Evolutionary conservation across 2,888 invertebrate genomes (phyloP), one percentile per base, ranked within the genome.

Genomic region (Leptinotarsa haldemani): DNA sequence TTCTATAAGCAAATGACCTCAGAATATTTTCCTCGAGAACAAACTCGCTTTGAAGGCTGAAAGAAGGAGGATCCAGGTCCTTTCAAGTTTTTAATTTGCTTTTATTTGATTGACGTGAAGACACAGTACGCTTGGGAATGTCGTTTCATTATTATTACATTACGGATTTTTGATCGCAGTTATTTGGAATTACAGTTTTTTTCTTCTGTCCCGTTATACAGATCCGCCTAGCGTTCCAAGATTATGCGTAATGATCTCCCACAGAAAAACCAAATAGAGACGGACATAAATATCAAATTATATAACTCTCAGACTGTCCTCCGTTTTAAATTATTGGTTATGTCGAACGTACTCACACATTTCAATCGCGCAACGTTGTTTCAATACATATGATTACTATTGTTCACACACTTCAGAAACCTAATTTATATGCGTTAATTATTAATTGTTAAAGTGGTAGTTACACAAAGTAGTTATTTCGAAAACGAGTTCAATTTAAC

Each of bases 281-380:
- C 22, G 53, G 46, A 67, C 53, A 53, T 53, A 20, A 53, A 67
- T 67, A 52, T 53, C n/a, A 46, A 16, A 67, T 67, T 53, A 67
- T 53, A 67, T 67, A 67, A 67, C 67, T 53, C n/a, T 52, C 2
- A 18, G 25, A 15, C 50, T 4, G 30, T 12, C 48, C 16, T 50
- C 53, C 3, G 3, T 67, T 67, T n/a, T 18, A 40, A 67, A 67
- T 52, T 30, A 53, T 67, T 46, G 25, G 67, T 67, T 67, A 18
- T 48, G 65, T 20, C 7, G 1, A 65, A 65, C 65, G 3, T 56
- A 25, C 56, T 25, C 56, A 65, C 65, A 48, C 48, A 46, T 66
- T 40, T 53, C 25, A 53, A 67, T 67, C 25, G 25, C n/a, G 30
- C 40, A 56, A 20, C 25, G 30, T 52, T 20, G 22, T 66, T 66